These are phyloP conservation scores for Siphlonurus alternatus DNA, from an alignment of 2,888 invertebrate genomes.

Conservation along the genomic window DNA sequence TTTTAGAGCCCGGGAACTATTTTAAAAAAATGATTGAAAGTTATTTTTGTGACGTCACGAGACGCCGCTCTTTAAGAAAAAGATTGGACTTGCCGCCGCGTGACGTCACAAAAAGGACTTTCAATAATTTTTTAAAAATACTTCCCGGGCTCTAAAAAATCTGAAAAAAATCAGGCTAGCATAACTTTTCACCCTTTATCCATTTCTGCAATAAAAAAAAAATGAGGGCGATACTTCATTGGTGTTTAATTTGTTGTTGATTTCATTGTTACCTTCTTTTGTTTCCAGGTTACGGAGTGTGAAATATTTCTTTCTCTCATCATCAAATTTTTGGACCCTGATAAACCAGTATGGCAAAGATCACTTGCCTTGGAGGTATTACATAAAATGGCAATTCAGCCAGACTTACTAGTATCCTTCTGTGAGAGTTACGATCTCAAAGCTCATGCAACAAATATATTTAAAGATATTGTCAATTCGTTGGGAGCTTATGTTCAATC, in stretches of 20 bases:
- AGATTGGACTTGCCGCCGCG: too few species aligned
- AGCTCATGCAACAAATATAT: conserved; percentile 80
- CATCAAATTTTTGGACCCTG: conserved; percentile 92
- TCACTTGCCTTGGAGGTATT: conserved; percentile 90
- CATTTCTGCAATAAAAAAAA: too few species aligned
- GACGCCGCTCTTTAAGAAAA: too few species aligned
- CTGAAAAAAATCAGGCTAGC: too few species aligned
- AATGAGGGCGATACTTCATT: too few species aligned
- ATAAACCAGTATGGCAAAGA: conserved; percentile 92
- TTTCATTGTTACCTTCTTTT: conserved; percentile 4
- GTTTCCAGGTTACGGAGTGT: conserved; percentile 76
- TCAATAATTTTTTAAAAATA: too few species aligned
- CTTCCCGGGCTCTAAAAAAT: too few species aligned
- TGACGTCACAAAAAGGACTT: too few species aligned
- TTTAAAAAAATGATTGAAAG: too few species aligned
- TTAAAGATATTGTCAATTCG: conserved; percentile 89
- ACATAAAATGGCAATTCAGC: conserved; percentile 83
- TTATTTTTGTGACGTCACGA: too few species aligned
- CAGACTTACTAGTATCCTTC: conserved; percentile 73
- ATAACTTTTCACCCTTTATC: too few species aligned
- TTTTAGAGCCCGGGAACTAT: too few species aligned
- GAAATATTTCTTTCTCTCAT: conserved; percentile 95
- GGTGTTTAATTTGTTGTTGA: not conserved
- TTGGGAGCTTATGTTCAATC: conserved; percentile 89
- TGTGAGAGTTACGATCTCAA: conserved; percentile 93